Percentiles rank a stretch among this genome's conserved stretches.
These are phyloP conservation scores for Anseranas semipalmata DNA, from an alignment of 2,113 vertebrate genomes.

Conservation along the genomic window DNA sequence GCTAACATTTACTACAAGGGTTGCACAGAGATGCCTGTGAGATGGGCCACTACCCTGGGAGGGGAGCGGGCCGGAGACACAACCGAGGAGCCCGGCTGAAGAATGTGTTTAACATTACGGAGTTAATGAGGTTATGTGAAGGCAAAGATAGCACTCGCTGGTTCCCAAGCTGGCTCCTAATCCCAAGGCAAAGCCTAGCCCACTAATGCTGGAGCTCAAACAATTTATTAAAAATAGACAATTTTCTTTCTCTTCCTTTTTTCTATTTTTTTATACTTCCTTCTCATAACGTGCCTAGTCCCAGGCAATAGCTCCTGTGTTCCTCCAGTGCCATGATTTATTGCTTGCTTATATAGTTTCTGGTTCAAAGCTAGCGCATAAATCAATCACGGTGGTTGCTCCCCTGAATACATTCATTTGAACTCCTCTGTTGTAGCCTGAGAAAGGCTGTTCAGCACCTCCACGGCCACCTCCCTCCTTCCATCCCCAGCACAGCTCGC, in stretches of 20 bases:
- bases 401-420: background rate
- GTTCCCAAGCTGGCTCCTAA: constrained; percentile 61
- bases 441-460: background rate
- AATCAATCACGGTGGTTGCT: background rate
- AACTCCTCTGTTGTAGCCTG: background rate
- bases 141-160: constrained; percentile 11
- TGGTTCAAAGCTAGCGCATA: background rate
- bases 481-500: background rate
- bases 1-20: background rate
- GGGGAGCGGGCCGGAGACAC: constrained; percentile 21
- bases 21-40: constrained; percentile 32
- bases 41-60: constrained; percentile 44
- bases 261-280: background rate
- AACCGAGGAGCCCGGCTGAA: background rate
- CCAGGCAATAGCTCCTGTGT: constrained; percentile 10
- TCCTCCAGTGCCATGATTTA: background rate
- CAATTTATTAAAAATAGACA: constrained; percentile 53
- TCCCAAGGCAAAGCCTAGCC: constrained; percentile 24
- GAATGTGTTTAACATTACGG: constrained; percentile 59
- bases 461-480: background rate
- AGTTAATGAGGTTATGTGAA: constrained; percentile 64
- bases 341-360: background rate
- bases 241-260: background rate
- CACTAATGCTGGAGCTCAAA: background rate
- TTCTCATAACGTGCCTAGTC: constrained; percentile 6